A percentile compares a stretch with the other conserved stretches of the same genome.
Evolutionary conservation across 2,113 vertebrate species (phyloP).

Genomic region (Gymnogyps californianus): DNA sequence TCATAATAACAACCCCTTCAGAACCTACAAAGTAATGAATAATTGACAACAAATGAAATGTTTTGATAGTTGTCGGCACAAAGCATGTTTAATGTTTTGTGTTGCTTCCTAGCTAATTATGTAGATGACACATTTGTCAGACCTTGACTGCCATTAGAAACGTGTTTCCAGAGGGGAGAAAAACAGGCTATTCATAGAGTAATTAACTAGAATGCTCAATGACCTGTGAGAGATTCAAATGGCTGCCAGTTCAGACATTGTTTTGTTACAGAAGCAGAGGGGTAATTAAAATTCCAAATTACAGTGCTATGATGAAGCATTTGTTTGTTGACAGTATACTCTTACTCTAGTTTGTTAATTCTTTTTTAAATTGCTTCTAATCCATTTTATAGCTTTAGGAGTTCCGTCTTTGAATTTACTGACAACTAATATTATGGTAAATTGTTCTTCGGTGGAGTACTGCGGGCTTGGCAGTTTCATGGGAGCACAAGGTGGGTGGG

Average conservation of each 20-base stretch:
- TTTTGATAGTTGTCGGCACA: slow-evolving; percentile 96
- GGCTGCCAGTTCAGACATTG: slow-evolving; percentile 88
- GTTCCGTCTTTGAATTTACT: slow-evolving; percentile 80
- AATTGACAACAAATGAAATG: slow-evolving; percentile 99
- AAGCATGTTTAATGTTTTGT: slow-evolving; percentile 97
- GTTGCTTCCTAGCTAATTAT: slow-evolving; percentile 96
- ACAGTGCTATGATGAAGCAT: slow-evolving; percentile 86
- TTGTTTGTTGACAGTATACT: slow-evolving; percentile 90
- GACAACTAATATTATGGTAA: slow-evolving; percentile 82
- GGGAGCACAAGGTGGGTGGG: slow-evolving; percentile 76
- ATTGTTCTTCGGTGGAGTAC: slow-evolving; percentile 67
- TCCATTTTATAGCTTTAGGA: slow-evolving; percentile 87
- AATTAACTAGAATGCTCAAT: slow-evolving; percentile 93
- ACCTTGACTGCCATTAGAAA: slow-evolving; percentile 89
- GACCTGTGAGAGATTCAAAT: slow-evolving; percentile 91
- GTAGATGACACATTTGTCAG: slow-evolving; percentile 93
- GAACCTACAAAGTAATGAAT: slow-evolving; percentile 98
- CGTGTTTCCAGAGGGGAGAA: slow-evolving; percentile 88
- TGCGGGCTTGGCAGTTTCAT: slow-evolving; percentile 58
- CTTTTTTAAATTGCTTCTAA: slow-evolving; percentile 85
- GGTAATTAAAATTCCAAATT: slow-evolving; percentile 90
- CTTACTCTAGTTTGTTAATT: slow-evolving; percentile 88
- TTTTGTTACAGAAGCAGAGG: slow-evolving; percentile 87
- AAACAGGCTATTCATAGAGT: slow-evolving; percentile 90
- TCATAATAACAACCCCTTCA: slow-evolving; percentile 98